Conservation (phyloP, 2,888 invertebrate genomes). For the Drosophila affinis region DNA sequence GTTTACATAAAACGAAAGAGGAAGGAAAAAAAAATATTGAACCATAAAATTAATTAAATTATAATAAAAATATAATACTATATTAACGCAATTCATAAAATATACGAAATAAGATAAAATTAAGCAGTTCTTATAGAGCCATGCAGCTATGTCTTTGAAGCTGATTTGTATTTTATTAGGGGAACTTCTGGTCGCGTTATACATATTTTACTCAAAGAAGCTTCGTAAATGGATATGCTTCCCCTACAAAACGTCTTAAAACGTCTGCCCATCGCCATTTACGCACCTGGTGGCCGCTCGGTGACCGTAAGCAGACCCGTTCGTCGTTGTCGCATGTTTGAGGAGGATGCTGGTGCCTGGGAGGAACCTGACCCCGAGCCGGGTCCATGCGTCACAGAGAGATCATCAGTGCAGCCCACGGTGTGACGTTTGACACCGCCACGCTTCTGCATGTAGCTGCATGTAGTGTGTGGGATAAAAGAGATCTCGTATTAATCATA, state of each 20-base stretch:
- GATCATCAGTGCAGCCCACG: conserved; percentile 90
- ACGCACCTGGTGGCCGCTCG: conserved; percentile 92
- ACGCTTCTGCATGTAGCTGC: conserved; percentile 90
- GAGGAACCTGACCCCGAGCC: conserved; percentile 43
- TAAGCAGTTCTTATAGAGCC: neutral
- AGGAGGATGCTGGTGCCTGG: conserved; percentile 58
- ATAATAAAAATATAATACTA: conserved; percentile 42
- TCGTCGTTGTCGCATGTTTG: conserved; percentile 88
- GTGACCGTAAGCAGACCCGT: conserved; percentile 94
- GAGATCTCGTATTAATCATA: neutral
- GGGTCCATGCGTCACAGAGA: conserved; percentile 76
- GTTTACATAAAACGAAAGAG: conserved; percentile 40
- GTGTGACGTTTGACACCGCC: conserved; percentile 92
- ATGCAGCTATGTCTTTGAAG: neutral
- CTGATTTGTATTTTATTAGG: neutral
- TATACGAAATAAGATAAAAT: conserved; percentile 25
- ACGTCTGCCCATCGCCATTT: neutral
- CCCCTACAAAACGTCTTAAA: neutral
- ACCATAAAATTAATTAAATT: conserved; percentile 48
- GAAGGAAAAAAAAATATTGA: conserved; percentile 50
- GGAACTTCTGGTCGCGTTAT: too few species aligned
- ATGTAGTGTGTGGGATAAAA: neutral
- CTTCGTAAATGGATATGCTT: neutral
- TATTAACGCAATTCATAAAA: conserved; percentile 28
- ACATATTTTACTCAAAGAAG: neutral